These are phyloP conservation scores for Sebastes kiyomatsui DNA, from an alignment of 2,797 vertebrate species.

Conservation along the genomic window DNA sequence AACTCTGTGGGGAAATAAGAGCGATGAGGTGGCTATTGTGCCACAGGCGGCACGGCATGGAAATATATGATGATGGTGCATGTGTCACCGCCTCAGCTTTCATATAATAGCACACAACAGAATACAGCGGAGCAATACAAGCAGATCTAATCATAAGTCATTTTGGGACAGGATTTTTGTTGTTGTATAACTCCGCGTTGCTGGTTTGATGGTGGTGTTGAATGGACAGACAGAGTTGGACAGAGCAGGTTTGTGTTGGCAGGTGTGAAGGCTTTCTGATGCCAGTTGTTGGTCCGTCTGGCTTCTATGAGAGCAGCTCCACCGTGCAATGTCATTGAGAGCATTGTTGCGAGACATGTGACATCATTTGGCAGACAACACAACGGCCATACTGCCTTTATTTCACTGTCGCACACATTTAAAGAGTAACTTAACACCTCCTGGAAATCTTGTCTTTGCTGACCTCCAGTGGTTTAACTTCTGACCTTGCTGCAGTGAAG, in stretches of 20 bases:
- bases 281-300: not conserved
- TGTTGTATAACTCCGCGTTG: not conserved
- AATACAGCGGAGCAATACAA: conserved; percentile 15
- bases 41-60: conserved; percentile 38
- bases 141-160: not conserved
- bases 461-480: not conserved
- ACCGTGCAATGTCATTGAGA: conserved; percentile 11
- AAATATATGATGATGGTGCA: conserved; percentile 44
- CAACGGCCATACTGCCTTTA: not conserved
- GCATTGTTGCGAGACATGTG: not conserved
- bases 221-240: conserved; percentile 16
- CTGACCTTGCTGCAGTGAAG: not conserved
- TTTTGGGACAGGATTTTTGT: not conserved
- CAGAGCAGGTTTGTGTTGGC: conserved; percentile 1
- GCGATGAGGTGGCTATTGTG: conserved; percentile 42
- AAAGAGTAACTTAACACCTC: not conserved
- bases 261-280: not conserved
- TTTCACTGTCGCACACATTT: not conserved
- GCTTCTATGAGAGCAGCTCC: not conserved
- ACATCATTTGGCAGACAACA: not conserved
- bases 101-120: conserved; percentile 24
- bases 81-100: conserved; percentile 34
- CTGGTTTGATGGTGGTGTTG: not conserved
- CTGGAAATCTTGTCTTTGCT: not conserved
- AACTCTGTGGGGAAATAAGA: conserved; percentile 67